Percentiles rank a stretch among this genome's conserved stretches.
These are phyloP conservation scores for Drosophila leonis DNA, from an alignment of 2,888 invertebrate species.

Conservation along the genomic window DNA sequence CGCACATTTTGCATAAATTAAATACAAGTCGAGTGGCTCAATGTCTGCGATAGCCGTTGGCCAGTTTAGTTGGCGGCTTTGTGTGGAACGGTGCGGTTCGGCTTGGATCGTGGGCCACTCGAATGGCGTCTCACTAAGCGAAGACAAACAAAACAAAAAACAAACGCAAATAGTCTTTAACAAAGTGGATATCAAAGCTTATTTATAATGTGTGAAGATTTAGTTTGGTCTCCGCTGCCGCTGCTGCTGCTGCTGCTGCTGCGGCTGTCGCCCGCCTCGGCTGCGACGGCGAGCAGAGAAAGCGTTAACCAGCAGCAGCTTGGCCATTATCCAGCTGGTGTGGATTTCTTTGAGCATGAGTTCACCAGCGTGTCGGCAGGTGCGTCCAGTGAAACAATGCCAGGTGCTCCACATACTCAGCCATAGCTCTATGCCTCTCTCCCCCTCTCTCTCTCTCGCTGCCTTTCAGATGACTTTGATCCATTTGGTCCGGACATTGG, in stretches of 20 bases:
- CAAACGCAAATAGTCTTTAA: slow-evolving; percentile 46
- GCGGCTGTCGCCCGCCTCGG: slow-evolving; percentile 19
- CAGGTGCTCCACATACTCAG: background rate
- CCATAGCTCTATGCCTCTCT: background rate
- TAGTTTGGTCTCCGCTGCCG: slow-evolving; percentile 14
- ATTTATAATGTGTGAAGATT: slow-evolving; percentile 56
- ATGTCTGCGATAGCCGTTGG: slow-evolving; percentile 31
- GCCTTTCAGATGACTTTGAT: slow-evolving; percentile 66
- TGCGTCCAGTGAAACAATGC: slow-evolving; percentile 24
- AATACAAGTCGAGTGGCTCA: slow-evolving; percentile 42
- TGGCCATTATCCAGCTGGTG: slow-evolving; percentile 65
- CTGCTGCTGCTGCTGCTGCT: slow-evolving; percentile 23
- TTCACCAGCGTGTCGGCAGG: slow-evolving; percentile 68
- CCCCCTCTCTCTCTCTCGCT: background rate
- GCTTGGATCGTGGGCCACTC: slow-evolving; percentile 36
- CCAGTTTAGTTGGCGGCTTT: slow-evolving; percentile 63
- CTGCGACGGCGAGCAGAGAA: slow-evolving; percentile 56
- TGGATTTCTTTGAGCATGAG: slow-evolving; percentile 82
- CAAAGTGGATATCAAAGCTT: slow-evolving; percentile 36
- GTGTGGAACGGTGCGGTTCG: slow-evolving; percentile 59
- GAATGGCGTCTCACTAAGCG: slow-evolving; percentile 54
- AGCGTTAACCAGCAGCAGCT: slow-evolving; percentile 48
- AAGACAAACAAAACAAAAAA: slow-evolving; percentile 26
- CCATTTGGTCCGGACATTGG: slow-evolving; percentile 64
- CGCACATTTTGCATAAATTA: slow-evolving; percentile 79